A percentile compares a stretch with the other conserved stretches of the same genome.
Evolutionary conservation across 2,888 invertebrate genomes (phyloP).

Genomic region (Sialis lutaria): DNA sequence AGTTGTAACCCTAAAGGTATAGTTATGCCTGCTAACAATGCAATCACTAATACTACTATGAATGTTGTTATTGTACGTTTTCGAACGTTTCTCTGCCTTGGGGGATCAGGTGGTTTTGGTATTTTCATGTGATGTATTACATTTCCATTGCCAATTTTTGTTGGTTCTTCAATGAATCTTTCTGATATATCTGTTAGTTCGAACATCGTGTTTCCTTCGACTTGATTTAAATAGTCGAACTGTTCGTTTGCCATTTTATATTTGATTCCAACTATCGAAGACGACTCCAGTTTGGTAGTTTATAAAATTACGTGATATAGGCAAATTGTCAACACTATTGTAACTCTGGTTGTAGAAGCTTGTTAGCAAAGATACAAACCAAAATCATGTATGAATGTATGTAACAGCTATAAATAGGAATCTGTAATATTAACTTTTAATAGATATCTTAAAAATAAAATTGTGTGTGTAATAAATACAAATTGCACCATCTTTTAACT

Average conservation of each 20-base stretch:
- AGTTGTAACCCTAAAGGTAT: slow-evolving; percentile 34
- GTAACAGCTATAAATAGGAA: too few species aligned
- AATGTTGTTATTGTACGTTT: slow-evolving; percentile 8
- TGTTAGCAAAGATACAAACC: too few species aligned
- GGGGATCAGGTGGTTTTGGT: slow-evolving; percentile 5
- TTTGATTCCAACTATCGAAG: not conserved
- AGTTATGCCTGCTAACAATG: slow-evolving; percentile 24
- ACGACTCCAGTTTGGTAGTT: not conserved
- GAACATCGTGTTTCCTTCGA: slow-evolving; percentile 5
- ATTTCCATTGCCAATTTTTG: slow-evolving; percentile 9
- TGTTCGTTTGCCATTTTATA: slow-evolving; percentile 1
- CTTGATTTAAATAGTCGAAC: slow-evolving; percentile 4
- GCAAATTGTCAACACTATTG: too few species aligned
- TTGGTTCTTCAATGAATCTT: slow-evolving; percentile 4
- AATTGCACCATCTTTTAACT: too few species aligned
- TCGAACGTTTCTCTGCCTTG: slow-evolving; percentile 4
- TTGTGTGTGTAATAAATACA: too few species aligned
- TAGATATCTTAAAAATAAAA: too few species aligned
- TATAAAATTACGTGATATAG: not conserved
- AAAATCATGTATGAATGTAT: too few species aligned
- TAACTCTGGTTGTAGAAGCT: too few species aligned
- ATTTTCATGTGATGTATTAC: slow-evolving; percentile 6
- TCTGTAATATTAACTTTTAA: too few species aligned
- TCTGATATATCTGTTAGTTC: slow-evolving; percentile 6
- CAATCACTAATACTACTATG: slow-evolving; percentile 10